Conservation (phyloP, 2,113 vertebrate species). For the Engraulis encrasicolus region DNA sequence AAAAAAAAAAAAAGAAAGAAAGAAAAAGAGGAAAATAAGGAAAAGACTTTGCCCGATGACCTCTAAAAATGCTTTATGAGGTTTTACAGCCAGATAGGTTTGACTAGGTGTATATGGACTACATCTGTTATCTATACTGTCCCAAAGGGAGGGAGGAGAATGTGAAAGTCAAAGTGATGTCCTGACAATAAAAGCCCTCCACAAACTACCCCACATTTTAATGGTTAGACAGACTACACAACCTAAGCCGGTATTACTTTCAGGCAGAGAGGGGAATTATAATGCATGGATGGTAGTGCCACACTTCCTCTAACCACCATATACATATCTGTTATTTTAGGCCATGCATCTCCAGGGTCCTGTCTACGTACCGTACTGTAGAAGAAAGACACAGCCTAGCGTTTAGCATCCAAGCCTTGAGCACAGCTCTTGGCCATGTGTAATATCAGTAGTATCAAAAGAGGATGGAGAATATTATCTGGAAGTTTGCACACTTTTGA, state of each 20-base stretch:
- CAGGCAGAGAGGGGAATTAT: background rate
- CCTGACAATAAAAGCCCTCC: background rate
- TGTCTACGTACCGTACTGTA: no score
- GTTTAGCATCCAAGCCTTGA: constrained; percentile 6
- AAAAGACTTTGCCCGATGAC: no score
- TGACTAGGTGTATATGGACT: background rate
- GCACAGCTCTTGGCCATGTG: background rate
- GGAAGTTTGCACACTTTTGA: background rate
- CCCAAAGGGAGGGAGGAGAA: background rate
- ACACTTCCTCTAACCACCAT: background rate
- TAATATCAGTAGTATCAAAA: background rate
- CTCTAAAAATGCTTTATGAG: background rate
- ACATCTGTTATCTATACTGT: background rate
- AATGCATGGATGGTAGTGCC: background rate
- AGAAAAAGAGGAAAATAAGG: no score
- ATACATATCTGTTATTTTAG: background rate
- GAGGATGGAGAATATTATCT: background rate
- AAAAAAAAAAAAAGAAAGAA: no score
- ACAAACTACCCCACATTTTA: background rate
- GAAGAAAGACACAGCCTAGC: background rate
- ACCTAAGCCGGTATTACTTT: background rate
- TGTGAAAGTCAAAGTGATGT: background rate
- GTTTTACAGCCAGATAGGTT: background rate
- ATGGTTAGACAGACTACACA: background rate
- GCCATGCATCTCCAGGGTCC: background rate